Evolutionary conservation across 2,113 vertebrate genomes (phyloP), one percentile per base, ranked within the genome.

Genomic region (Atherinomorus stipes): DNA sequence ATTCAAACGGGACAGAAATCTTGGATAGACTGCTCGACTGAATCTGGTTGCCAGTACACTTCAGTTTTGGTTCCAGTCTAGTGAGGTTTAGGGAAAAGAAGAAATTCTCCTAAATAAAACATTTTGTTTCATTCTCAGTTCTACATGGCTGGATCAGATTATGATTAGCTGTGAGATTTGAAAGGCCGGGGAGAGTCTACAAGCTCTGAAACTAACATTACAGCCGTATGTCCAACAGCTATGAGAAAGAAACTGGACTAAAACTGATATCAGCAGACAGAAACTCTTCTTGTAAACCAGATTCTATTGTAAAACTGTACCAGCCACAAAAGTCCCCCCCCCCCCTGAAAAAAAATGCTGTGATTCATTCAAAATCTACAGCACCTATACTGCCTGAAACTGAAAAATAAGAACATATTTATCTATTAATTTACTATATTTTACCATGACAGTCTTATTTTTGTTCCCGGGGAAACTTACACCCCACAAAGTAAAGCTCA

Each of bases 1-100:
- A 57, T 82, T 78, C 21, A 22, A 45, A 65, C 58, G 10, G n/a
- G 56, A 38, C 65, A 61, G 44, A 51, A 54, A 71, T 67, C 65
- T 84, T 86, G 74, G 85, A 86, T 31, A 25, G 56, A 44, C 74
- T 11, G 34, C 28, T 81, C 76, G 83, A 84, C 80, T 9, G 2
- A 13, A 74, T 18, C 21, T 0, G n/a, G 38, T 4, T 76, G 80
- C 70, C 85, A 84, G 47, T 23, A 22, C 64, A 60, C 51, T 68
- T 64, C n/a, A 21, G 72, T 26, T 26, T 70, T 23, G 44, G 59
- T 57, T 73, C 53, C 50, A 77, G 34, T 60, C 75, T 58, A 23
- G 26, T 50, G 56, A 28, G 47, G 21, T 45, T 71, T 15, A 47
- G 40, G 44, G 25, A 38, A 59, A 19, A 64, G 21, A 47, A 37